These are phyloP conservation scores for Elaeidobius kamerunicus DNA, from an alignment of 2,888 invertebrate genomes.

Conservation along the genomic window DNA sequence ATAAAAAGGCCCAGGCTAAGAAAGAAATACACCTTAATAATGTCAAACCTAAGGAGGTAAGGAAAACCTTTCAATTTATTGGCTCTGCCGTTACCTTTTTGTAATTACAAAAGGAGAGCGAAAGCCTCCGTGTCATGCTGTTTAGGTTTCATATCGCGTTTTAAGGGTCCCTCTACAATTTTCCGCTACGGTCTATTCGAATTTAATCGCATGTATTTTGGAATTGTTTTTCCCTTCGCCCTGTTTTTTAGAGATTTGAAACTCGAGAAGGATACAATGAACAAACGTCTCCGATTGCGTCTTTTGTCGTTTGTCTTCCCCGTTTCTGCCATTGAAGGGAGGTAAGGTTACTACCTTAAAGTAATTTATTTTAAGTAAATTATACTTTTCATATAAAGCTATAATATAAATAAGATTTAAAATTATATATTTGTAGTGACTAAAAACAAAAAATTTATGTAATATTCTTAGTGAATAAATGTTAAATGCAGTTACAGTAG, in stretches of 20 bases:
- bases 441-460: too few species aligned
- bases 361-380: too few species aligned
- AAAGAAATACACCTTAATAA: too few species aligned
- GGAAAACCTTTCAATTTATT: background rate
- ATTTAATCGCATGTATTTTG: slow-evolving; percentile 27
- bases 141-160: slow-evolving; percentile 41
- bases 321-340: background rate
- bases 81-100: background rate
- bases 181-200: slow-evolving; percentile 26
- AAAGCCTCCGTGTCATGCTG: slow-evolving; percentile 37
- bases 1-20: too few species aligned
- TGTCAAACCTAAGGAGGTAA: background rate
- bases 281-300: background rate
- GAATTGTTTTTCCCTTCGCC: slow-evolving; percentile 6
- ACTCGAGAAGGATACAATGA: slow-evolving; percentile 1
- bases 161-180: slow-evolving; percentile 36
- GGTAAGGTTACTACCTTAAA: too few species aligned
- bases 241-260: slow-evolving; percentile 4
- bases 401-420: too few species aligned
- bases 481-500: too few species aligned
- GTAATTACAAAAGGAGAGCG: slow-evolving; percentile 40
- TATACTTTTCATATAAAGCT: too few species aligned
- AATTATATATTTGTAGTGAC: too few species aligned
- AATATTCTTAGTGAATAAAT: too few species aligned
- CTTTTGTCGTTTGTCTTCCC: background rate